Conservation (phyloP, 53 echinoderm and acorn worm species). For the Echinometra lucunter region DNA sequence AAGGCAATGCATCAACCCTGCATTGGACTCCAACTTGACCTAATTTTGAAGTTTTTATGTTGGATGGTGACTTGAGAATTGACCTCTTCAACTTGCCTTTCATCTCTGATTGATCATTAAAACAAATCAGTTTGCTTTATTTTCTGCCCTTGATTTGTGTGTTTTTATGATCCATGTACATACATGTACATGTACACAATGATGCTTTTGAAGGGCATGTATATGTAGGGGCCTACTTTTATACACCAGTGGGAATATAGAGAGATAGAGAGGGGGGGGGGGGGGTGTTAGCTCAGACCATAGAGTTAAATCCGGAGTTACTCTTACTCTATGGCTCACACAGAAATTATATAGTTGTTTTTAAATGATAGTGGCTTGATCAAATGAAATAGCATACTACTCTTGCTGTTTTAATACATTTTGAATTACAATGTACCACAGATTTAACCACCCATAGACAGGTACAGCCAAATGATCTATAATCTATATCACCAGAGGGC, state of each 20-base stretch:
- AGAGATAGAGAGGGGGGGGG: background rate
- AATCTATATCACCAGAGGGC: background rate
- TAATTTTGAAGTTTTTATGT: background rate
- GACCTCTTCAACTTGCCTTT: constrained; percentile 1
- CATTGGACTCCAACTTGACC: background rate
- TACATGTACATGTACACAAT: background rate
- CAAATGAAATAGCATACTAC: background rate
- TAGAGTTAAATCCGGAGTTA: too few relatives aligned
- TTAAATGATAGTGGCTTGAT: background rate
- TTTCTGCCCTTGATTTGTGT: background rate
- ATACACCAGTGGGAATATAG: background rate
- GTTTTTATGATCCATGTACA: background rate
- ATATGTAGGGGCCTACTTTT: background rate
- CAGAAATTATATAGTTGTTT: background rate
- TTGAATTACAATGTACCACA: too few relatives aligned
- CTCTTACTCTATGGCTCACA: too few relatives aligned
- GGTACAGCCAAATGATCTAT: background rate
- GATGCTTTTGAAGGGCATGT: background rate
- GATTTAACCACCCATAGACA: background rate
- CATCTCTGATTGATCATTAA: background rate
- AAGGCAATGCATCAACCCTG: background rate
- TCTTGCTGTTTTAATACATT: background rate
- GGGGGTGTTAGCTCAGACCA: background rate
- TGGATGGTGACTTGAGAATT: background rate
- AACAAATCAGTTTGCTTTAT: background rate